phyloP scores from a whole-genome alignment of 2,888 invertebrate species.

The Biston betularia region DNA sequence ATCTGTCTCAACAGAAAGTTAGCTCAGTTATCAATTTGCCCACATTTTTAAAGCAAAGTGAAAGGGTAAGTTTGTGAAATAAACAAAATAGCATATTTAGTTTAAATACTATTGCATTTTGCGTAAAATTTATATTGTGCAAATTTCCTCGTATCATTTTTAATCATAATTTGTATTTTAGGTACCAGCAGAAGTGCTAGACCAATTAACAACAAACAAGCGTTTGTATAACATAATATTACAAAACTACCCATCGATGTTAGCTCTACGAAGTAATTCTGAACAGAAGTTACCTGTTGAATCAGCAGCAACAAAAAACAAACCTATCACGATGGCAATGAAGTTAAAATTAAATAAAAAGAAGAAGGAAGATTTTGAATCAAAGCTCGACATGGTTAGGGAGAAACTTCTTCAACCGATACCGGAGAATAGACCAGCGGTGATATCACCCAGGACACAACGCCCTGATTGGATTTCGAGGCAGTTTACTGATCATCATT shows the following conservation, averaged over 20 bases:
- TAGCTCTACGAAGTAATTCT: slow-evolving; percentile 88
- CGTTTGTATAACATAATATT: slow-evolving; percentile 89
- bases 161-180: slow-evolving; percentile 54
- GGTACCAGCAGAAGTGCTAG: slow-evolving; percentile 91
- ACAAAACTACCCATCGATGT: slow-evolving; percentile 90
- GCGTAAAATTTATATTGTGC: neutral
- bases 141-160: neutral
- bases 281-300: slow-evolving; percentile 86
- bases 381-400: slow-evolving; percentile 73
- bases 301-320: slow-evolving; percentile 66
- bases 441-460: slow-evolving; percentile 60
- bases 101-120: too few relatives aligned
- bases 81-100: neutral
- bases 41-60: slow-evolving; percentile 91
- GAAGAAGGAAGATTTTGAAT: slow-evolving; percentile 73
- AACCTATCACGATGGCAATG: slow-evolving; percentile 88
- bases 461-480: slow-evolving; percentile 78
- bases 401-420: slow-evolving; percentile 78
- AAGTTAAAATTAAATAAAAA: slow-evolving; percentile 81
- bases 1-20: slow-evolving; percentile 75
- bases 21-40: slow-evolving; percentile 92
- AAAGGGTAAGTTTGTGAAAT: slow-evolving; percentile 83
- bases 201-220: slow-evolving; percentile 87
- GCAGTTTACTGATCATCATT: slow-evolving; percentile 88
- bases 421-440: slow-evolving; percentile 74